Evolutionary conservation across 2,113 vertebrate species (phyloP).

Genomic region (Romanogobio albipinnatus): DNA sequence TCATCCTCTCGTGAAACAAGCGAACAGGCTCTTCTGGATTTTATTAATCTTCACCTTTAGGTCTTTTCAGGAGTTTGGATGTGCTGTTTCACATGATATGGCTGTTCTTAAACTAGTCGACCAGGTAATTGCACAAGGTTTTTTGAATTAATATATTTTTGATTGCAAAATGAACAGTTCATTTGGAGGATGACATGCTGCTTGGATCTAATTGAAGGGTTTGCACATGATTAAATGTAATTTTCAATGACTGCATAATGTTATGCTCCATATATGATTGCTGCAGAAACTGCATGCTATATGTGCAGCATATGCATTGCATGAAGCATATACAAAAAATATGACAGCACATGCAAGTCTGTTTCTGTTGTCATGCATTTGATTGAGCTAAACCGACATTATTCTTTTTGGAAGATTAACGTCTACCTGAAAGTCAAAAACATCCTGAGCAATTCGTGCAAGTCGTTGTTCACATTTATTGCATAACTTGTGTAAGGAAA

Average conservation of each 20-base stretch:
- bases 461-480: neutral
- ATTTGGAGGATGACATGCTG: neutral
- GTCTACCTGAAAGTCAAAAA: neutral
- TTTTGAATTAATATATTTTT: constrained; percentile 48
- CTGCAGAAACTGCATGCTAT: neutral
- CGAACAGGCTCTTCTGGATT: constrained; percentile 6
- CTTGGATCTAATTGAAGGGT: neutral
- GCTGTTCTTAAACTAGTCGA: constrained; percentile 82
- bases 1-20: constrained; percentile 14
- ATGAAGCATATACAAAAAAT: neutral
- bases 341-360: neutral
- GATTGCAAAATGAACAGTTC: neutral
- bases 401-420: neutral
- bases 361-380: neutral
- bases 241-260: neutral
- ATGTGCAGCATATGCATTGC: neutral
- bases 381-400: neutral
- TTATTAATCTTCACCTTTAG: constrained; percentile 18
- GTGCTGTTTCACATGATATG: constrained; percentile 73
- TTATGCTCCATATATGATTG: neutral
- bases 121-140: constrained; percentile 67
- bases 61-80: constrained; percentile 61
- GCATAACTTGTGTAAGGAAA: neutral
- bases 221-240: neutral
- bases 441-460: neutral